A percentile compares a stretch with the other conserved stretches of the same genome.
phyloP scores from a whole-genome alignment of 2,797 vertebrate species.

The Siniperca obscura region DNA sequence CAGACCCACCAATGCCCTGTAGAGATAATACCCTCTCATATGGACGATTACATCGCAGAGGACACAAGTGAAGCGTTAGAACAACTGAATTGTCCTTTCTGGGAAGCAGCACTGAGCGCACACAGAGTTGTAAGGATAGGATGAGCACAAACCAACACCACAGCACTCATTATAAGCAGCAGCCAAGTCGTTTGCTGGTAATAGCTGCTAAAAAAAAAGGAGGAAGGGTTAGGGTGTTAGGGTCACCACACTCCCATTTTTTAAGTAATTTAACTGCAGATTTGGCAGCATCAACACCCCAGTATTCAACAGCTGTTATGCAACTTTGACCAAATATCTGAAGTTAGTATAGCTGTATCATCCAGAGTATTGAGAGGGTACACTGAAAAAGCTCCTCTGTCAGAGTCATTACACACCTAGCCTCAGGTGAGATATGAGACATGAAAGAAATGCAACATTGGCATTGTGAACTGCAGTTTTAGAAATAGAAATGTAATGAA shows the following conservation, averaged over 20 bases:
- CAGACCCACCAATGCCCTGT: constrained; percentile 57
- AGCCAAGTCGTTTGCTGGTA: constrained; percentile 3
- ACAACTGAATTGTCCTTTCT: constrained; percentile 3
- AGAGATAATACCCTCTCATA: constrained; percentile 78
- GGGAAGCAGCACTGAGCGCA: neutral
- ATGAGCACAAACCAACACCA: neutral
- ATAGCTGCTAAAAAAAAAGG: neutral
- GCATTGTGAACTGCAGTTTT: neutral
- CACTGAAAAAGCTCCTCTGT: neutral
- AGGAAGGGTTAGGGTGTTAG: neutral
- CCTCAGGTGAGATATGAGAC: neutral
- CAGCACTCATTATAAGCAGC: neutral
- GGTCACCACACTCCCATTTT: neutral
- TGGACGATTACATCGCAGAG: constrained; percentile 56
- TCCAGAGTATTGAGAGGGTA: neutral
- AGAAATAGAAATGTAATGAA: constrained; percentile 19
- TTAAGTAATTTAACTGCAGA: neutral
- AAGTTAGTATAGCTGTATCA: neutral
- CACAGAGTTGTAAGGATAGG: constrained; percentile 8
- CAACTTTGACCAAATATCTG: neutral
- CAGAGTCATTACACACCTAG: neutral
- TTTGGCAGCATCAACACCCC: neutral
- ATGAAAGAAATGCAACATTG: neutral
- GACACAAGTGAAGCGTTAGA: constrained; percentile 61
- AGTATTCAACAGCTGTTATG: neutral